These are phyloP conservation scores for Danio albolineatus DNA, from an alignment of 2,797 vertebrate genomes.

Conservation along the genomic window DNA sequence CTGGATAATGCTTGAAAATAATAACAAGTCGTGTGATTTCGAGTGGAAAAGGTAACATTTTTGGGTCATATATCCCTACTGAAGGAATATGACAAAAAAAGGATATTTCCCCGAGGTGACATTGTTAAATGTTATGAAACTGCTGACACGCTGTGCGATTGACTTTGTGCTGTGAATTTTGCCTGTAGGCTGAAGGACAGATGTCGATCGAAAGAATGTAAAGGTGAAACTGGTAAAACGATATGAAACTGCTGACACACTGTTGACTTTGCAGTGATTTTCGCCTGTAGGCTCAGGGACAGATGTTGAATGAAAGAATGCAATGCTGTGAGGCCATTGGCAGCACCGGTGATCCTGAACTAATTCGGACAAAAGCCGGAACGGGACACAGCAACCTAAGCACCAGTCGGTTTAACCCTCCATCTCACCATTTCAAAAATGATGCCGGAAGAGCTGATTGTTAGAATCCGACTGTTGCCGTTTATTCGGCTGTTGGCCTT, in stretches of 20 bases:
- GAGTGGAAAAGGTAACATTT: neutral
- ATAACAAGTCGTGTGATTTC: neutral
- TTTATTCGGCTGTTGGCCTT: conserved; percentile 32
- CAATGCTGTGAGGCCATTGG: conserved; percentile 23
- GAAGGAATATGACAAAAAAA: neutral
- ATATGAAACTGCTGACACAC: no score
- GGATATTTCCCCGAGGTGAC: neutral
- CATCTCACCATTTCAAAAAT: conserved; percentile 43
- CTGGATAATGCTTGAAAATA: neutral
- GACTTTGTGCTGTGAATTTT: conserved; percentile 3
- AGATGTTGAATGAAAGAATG: conserved; percentile 26
- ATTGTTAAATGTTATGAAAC: neutral
- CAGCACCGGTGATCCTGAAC: conserved; percentile 46
- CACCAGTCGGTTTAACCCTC: conserved; percentile 55
- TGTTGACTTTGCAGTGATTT: neutral
- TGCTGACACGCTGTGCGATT: neutral
- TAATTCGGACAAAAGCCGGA: conserved; percentile 56
- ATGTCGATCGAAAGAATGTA: no score
- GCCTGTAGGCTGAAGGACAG: no score
- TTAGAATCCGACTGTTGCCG: conserved; percentile 38
- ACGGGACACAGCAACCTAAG: conserved; percentile 29
- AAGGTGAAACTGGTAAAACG: no score
- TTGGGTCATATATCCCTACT: neutral
- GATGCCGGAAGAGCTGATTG: conserved; percentile 43
- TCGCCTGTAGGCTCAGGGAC: conserved; percentile 5